A percentile compares a stretch with the other conserved stretches of the same genome.
These are phyloP conservation scores for Pomacea maculata DNA, from an alignment of 1,140 invertebrate species.

Conservation along the genomic window DNA sequence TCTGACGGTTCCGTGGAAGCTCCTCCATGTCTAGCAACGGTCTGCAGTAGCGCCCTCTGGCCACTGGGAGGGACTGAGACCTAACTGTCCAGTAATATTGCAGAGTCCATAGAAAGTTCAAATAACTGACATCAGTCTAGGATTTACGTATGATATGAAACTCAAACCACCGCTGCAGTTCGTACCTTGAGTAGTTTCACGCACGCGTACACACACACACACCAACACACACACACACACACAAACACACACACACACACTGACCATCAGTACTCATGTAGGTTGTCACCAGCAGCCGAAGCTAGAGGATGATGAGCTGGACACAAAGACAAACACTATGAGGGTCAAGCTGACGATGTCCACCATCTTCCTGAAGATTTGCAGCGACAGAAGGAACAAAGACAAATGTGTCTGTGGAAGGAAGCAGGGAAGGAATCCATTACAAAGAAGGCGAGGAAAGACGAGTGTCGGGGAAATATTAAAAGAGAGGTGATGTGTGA, in stretches of 20 bases:
- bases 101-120: too few relatives aligned
- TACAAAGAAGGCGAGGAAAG: background rate
- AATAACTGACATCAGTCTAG: too few relatives aligned
- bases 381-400: background rate
- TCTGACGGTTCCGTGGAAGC: too few relatives aligned
- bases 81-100: too few relatives aligned
- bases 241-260: constrained; percentile 9
- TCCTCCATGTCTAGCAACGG: too few relatives aligned
- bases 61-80: too few relatives aligned
- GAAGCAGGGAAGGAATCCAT: background rate
- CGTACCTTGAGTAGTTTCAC: background rate
- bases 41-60: too few relatives aligned
- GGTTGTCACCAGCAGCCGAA: background rate
- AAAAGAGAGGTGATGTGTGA: too few relatives aligned
- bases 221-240: constrained; percentile 6
- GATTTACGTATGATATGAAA: too few relatives aligned
- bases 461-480: too few relatives aligned
- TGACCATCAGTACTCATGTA: background rate
- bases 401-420: background rate
- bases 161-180: too few relatives aligned
- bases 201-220: background rate
- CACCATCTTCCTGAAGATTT: background rate
- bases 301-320: background rate
- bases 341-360: background rate
- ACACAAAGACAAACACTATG: background rate